phyloP scores from a whole-genome alignment of 1,140 invertebrate species.

The Leptopilina boulardi region DNA sequence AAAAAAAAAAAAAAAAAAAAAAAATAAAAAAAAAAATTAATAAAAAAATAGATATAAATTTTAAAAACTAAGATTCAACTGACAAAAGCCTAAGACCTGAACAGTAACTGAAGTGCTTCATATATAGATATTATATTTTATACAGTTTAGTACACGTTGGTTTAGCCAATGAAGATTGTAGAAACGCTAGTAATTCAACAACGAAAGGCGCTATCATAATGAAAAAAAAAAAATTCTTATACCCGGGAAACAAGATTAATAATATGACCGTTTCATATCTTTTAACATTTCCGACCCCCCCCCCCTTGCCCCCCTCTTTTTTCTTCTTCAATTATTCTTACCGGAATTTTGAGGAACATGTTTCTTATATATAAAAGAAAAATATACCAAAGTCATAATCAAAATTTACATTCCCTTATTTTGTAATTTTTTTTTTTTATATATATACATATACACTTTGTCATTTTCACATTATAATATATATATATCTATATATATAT shows the following conservation, averaged over 20 bases:
- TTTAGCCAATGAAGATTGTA: slow-evolving; percentile 4
- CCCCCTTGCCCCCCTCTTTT: too few relatives aligned
- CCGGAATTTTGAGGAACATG: too few relatives aligned
- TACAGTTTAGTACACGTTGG: slow-evolving; percentile 19
- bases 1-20: neutral
- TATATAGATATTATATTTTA: slow-evolving; percentile 40
- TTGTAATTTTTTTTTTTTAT: too few relatives aligned
- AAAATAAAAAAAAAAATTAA: slow-evolving; percentile 4
- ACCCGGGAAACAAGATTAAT: neutral
- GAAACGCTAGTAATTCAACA: slow-evolving; percentile 19
- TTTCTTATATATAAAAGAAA: too few relatives aligned
- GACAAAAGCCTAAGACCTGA: slow-evolving; percentile 48
- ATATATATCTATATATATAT: too few relatives aligned
- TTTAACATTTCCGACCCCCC: neutral
- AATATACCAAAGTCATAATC: neutral
- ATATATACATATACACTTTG: too few relatives aligned
- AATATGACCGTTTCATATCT: neutral
- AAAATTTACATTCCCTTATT: neutral
- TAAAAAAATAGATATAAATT: slow-evolving; percentile 33
- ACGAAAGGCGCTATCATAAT: neutral
- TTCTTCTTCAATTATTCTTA: too few relatives aligned
- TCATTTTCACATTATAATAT: too few relatives aligned
- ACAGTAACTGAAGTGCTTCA: slow-evolving; percentile 59
- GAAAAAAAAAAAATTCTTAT: neutral
- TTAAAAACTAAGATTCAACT: slow-evolving; percentile 35